Conservation (phyloP, 2,888 invertebrate genomes). For the Polylopha cassiicola region DNA sequence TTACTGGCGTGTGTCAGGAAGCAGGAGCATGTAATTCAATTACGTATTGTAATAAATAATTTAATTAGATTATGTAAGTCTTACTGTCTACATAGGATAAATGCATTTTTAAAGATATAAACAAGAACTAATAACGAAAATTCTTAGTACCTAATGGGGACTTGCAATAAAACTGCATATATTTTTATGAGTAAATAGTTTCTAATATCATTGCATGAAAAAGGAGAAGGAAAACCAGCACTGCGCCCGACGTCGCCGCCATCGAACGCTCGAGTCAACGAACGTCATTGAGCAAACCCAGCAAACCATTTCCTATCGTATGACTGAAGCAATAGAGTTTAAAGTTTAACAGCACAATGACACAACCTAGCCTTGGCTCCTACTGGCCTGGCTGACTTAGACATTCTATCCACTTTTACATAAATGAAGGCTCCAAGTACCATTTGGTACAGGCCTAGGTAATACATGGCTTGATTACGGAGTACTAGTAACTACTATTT, state of each 20-base stretch:
- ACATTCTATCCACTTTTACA: slow-evolving; percentile 78
- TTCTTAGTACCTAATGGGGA: slow-evolving; percentile 1
- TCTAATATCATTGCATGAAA: slow-evolving; percentile 75
- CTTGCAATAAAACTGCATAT: slow-evolving; percentile 3
- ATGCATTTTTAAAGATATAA: too few relatives aligned
- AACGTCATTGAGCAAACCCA: slow-evolving; percentile 67
- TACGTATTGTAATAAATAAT: too few relatives aligned
- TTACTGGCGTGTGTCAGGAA: too few relatives aligned
- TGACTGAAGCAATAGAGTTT: slow-evolving; percentile 35
- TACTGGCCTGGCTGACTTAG: slow-evolving; percentile 77
- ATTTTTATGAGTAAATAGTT: slow-evolving; percentile 47
- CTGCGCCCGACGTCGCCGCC: slow-evolving; percentile 50
- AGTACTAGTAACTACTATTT: too few relatives aligned
- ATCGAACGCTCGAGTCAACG: slow-evolving; percentile 75
- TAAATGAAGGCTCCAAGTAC: slow-evolving; percentile 66
- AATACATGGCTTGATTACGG: too few relatives aligned
- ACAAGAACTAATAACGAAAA: too few relatives aligned
- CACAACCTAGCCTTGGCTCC: slow-evolving; percentile 74
- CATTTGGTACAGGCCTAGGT: slow-evolving; percentile 58
- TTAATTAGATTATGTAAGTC: too few relatives aligned
- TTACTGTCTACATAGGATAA: too few relatives aligned
- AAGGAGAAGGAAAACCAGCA: slow-evolving; percentile 76
- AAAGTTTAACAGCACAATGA: slow-evolving; percentile 33
- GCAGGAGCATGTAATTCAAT: too few relatives aligned
- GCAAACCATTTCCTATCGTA: slow-evolving; percentile 39